Evolutionary conservation across 2,113 vertebrate genomes (phyloP).

Genomic region (Oxyura jamaicensis): DNA sequence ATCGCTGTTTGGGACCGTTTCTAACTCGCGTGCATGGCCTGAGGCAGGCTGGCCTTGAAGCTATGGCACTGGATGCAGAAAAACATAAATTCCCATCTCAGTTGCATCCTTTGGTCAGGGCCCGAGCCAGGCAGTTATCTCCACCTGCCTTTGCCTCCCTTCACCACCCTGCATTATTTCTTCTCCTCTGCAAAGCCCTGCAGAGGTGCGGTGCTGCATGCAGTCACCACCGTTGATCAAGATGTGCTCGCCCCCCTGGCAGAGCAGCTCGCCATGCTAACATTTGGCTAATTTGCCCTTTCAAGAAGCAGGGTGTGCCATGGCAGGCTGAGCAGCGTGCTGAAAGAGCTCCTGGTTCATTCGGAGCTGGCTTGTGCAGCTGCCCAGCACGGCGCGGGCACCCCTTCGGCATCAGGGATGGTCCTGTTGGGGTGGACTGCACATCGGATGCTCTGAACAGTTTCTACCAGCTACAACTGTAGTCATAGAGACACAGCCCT

Average conservation of each 20-base stretch:
- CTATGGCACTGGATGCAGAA: not conserved
- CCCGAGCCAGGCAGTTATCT: not conserved
- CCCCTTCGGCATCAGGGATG: not conserved
- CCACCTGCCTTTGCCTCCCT: not conserved
- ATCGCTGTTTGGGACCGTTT: accelerated
- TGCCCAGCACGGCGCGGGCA: accelerated
- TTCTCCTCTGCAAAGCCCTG: not conserved
- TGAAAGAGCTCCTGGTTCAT: not conserved
- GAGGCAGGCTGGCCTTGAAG: not conserved
- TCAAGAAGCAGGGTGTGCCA: accelerated
- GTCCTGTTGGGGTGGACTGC: accelerated
- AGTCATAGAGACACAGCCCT: not conserved
- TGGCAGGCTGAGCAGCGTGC: not conserved
- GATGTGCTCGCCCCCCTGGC: accelerated
- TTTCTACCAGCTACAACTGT: not conserved
- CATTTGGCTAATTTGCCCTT: not conserved
- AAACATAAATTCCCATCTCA: not conserved
- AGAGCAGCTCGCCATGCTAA: accelerated
- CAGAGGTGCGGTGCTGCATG: not conserved
- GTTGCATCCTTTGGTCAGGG: not conserved
- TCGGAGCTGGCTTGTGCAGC: not conserved
- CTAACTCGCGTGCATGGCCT: accelerated
- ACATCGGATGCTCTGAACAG: not conserved
- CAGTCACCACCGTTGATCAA: not conserved
- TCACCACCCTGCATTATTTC: accelerated